Evolutionary conservation across 2,888 invertebrate species (phyloP).

Genomic region (Agrotis clavis): DNA sequence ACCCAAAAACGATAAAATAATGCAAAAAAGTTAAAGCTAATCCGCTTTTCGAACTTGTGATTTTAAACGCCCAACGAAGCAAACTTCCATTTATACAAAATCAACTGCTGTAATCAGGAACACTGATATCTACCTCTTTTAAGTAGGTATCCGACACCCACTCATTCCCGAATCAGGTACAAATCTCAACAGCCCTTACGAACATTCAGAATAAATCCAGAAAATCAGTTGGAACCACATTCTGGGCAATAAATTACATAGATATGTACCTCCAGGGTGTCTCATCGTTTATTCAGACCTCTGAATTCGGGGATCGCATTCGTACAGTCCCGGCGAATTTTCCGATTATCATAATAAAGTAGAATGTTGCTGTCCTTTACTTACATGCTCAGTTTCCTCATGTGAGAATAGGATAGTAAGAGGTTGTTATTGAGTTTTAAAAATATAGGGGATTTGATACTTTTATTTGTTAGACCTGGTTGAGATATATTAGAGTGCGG

Average conservation of each 20-base stretch:
- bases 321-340: conserved; percentile 83
- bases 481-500: conserved; percentile 46
- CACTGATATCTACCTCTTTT: background rate
- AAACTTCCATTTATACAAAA: background rate
- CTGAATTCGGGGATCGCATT: conserved; percentile 74
- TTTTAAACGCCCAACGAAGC: background rate
- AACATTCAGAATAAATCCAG: conserved; percentile 60
- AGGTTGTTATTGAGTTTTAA: conserved; percentile 60
- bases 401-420: conserved; percentile 19
- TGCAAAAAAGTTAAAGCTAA: no score
- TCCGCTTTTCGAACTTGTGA: background rate
- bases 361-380: conserved; percentile 71
- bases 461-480: conserved; percentile 56
- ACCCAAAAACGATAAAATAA: no score
- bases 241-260: conserved; percentile 72
- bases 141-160: conserved; percentile 4
- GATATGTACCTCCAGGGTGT: conserved; percentile 75
- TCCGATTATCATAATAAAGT: conserved; percentile 88
- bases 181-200: conserved; percentile 53
- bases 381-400: background rate
- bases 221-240: conserved; percentile 68
- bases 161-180: conserved; percentile 45
- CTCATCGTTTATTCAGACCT: conserved; percentile 84
- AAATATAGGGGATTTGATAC: conserved; percentile 60
- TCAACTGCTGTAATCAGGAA: background rate